Conservation (phyloP, 2,888 invertebrate species). For the Gnatocerus cornutus region DNA sequence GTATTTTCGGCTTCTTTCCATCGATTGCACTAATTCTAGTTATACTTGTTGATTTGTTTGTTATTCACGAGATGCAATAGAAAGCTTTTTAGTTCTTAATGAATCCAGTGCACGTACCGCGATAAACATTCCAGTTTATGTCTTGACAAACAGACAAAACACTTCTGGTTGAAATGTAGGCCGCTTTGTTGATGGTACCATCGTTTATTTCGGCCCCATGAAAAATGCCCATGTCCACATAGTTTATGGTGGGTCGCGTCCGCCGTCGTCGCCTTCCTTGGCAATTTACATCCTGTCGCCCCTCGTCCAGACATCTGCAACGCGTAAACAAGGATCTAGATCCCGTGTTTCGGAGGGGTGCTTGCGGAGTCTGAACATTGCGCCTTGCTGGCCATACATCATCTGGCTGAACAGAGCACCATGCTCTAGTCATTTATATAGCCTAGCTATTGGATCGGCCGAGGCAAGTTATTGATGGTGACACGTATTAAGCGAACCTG, state of each 20-base stretch:
- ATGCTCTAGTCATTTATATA: constrained; percentile 57
- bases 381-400: constrained; percentile 58
- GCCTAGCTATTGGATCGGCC: constrained; percentile 57
- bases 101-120: no score
- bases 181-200: no score
- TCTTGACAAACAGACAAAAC: no score
- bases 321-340: constrained; percentile 45
- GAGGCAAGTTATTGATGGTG: constrained; percentile 68
- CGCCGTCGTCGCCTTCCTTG: constrained; percentile 32
- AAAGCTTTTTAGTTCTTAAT: no score
- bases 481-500: constrained; percentile 68
- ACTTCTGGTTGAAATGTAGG: no score
- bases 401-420: constrained; percentile 49
- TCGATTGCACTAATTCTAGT: no score
- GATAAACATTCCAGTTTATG: no score
- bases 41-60: no score
- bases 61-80: no score
- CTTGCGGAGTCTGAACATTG: constrained; percentile 42
- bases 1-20: no score
- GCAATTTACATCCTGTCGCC: constrained; percentile 48
- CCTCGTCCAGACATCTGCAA: constrained; percentile 46
- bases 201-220: no score
- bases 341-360: constrained; percentile 35
- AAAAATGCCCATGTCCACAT: constrained; percentile 16
- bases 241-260: constrained; percentile 9